These are phyloP conservation scores for Rhinopomastus cyanomelas DNA, from an alignment of 2,113 vertebrate species.

Conservation along the genomic window DNA sequence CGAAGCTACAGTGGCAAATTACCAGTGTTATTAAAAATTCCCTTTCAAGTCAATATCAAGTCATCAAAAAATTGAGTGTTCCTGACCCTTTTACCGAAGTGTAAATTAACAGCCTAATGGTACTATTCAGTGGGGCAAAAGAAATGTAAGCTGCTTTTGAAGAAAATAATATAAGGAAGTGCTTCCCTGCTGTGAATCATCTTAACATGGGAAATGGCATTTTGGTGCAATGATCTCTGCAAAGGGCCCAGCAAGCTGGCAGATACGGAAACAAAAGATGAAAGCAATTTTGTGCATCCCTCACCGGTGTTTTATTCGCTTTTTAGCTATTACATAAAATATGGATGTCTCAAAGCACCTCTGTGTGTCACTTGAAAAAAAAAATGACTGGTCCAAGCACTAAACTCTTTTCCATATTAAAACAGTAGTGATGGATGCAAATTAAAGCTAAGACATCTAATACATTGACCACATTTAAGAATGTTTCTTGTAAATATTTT, in stretches of 20 bases:
- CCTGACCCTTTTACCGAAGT: conserved; percentile 74
- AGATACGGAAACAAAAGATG: conserved; percentile 58
- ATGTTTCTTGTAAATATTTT: background rate
- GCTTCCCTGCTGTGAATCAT: conserved; percentile 74
- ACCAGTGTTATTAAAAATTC: conserved; percentile 74
- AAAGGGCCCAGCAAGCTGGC: conserved; percentile 48
- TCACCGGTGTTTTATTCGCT: conserved; percentile 37
- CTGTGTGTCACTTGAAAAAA: background rate
- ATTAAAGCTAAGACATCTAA: background rate
- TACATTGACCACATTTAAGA: background rate
- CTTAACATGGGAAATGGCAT: conserved; percentile 69
- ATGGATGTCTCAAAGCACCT: background rate
- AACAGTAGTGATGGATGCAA: background rate
- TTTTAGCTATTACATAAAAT: conserved; percentile 36
- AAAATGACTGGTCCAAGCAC: background rate
- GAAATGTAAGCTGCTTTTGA: conserved; percentile 69
- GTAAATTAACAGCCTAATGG: conserved; percentile 78
- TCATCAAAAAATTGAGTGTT: conserved; percentile 71
- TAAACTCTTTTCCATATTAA: background rate
- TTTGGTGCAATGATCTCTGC: conserved; percentile 62
- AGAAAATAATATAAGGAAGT: conserved; percentile 69
- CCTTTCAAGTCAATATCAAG: conserved; percentile 75
- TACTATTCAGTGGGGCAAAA: conserved; percentile 69
- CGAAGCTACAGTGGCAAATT: conserved; percentile 68
- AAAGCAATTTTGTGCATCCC: conserved; percentile 10